A percentile compares a stretch with the other conserved stretches of the same genome.
phyloP scores from a whole-genome alignment of 2,888 invertebrate species.

The Eupithecia dodoneata region DNA sequence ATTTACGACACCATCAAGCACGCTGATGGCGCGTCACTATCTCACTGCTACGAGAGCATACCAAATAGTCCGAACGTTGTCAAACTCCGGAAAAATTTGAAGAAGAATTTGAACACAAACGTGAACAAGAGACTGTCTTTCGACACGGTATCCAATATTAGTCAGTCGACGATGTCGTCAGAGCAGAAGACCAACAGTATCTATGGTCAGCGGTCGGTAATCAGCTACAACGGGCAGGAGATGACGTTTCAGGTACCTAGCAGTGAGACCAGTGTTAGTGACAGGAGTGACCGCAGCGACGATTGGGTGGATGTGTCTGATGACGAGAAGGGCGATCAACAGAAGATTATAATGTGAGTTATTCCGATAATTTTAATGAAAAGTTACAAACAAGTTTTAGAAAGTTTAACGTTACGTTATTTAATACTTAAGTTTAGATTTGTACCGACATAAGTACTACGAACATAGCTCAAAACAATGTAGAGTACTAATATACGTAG shows the following conservation, averaged over 20 bases:
- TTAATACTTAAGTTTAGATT: not conserved
- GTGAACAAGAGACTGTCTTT: slow-evolving; percentile 76
- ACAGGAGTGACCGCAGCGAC: slow-evolving; percentile 85
- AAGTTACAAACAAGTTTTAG: not conserved
- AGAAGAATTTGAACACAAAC: slow-evolving; percentile 66
- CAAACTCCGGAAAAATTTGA: slow-evolving; percentile 70
- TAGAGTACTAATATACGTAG: not conserved
- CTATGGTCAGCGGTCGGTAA: slow-evolving; percentile 81
- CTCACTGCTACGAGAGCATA: slow-evolving; percentile 86
- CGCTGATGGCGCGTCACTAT: slow-evolving; percentile 75
- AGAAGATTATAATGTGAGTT: slow-evolving; percentile 85
- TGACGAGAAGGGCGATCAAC: slow-evolving; percentile 79
- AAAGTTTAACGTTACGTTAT: no score
- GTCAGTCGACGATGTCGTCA: slow-evolving; percentile 83
- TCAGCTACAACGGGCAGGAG: slow-evolving; percentile 79
- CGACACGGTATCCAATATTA: slow-evolving; percentile 78
- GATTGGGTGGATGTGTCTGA: slow-evolving; percentile 88
- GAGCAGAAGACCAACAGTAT: slow-evolving; percentile 86
- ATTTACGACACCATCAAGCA: slow-evolving; percentile 87
- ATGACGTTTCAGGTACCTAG: slow-evolving; percentile 81
- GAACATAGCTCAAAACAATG: not conserved
- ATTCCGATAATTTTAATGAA: not conserved
- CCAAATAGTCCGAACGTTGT: slow-evolving; percentile 81
- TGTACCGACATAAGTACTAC: not conserved
- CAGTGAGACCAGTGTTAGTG: slow-evolving; percentile 85